Percentiles rank a stretch among this genome's conserved stretches.
phyloP scores from a whole-genome alignment of 1,140 invertebrate species.

The Drosophila auraria region DNA sequence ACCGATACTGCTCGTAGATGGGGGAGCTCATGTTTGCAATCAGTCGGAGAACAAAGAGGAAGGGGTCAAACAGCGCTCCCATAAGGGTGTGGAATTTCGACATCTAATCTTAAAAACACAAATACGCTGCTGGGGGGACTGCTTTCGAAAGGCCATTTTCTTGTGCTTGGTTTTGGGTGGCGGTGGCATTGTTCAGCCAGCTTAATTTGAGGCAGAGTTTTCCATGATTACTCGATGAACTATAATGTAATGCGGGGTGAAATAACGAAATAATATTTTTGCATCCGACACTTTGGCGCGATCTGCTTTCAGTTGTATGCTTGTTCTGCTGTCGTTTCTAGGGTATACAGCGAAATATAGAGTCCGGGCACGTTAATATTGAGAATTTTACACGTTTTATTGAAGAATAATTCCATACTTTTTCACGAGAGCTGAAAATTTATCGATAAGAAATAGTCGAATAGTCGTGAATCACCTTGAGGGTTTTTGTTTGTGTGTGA shows the following conservation, averaged over 20 bases:
- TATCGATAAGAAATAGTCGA: slow-evolving; percentile 35
- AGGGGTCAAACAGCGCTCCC: slow-evolving; percentile 63
- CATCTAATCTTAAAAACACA: slow-evolving; percentile 60
- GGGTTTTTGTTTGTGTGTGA: slow-evolving; percentile 29
- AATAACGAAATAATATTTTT: slow-evolving; percentile 65
- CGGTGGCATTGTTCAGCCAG: slow-evolving; percentile 45
- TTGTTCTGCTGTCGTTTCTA: slow-evolving; percentile 27
- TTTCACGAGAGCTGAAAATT: slow-evolving; percentile 66
- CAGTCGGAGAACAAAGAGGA: slow-evolving; percentile 62
- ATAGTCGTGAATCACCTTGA: slow-evolving; percentile 43
- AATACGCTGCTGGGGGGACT: slow-evolving; percentile 36
- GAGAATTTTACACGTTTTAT: slow-evolving; percentile 64
- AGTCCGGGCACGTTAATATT: slow-evolving; percentile 50
- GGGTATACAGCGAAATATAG: slow-evolving; percentile 47
- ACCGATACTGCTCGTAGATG: slow-evolving; percentile 70
- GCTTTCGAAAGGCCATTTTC: slow-evolving; percentile 63
- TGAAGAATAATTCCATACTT: slow-evolving; percentile 75
- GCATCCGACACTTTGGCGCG: slow-evolving; percentile 15
- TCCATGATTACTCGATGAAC: slow-evolving; percentile 53
- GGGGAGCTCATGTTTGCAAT: slow-evolving; percentile 68
- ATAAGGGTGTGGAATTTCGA: slow-evolving; percentile 61
- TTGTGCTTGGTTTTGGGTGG: slow-evolving; percentile 45
- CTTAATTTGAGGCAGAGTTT: slow-evolving; percentile 31
- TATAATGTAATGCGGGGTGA: slow-evolving; percentile 49
- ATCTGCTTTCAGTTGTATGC: slow-evolving; percentile 38